Evolutionary conservation across 2,113 vertebrate genomes (phyloP), one percentile per base, ranked within the genome.

Genomic region (Hemicordylus capensis): DNA sequence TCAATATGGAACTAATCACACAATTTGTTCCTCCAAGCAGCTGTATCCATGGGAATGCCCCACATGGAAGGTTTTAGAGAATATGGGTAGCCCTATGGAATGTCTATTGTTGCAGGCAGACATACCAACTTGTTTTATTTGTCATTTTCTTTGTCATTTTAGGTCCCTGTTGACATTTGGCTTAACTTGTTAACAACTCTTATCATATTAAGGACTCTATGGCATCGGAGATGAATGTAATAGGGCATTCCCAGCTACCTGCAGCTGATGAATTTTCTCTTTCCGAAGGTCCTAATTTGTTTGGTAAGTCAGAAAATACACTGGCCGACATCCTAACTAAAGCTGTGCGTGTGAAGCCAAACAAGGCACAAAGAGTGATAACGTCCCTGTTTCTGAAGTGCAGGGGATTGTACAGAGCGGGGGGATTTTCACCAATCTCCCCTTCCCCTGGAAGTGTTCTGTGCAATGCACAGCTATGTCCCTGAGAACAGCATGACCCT

Each of bases 141-240:
- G 80, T 84, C 80, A 2, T 28, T 90, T 93, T 81, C 19, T 93
- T 26, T 72, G 4, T 85, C 24, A 93, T 93, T 88, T 93, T 95
- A 95, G 66, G 2, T 31, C 86, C 42, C 64, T 86, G 81, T 86
- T 46, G 85, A 82, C 4, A 24, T 85, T 37, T 17, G 59, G 88
- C 48, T 63, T 80, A 2, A 82, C 86, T 81, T 87, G 26, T 4
- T 24, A 26, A n/a, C 46, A 72, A 85, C 73, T 85, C 14, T 46
- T 88, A n/a, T 81, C 80, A 54, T 86, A 89, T 34, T 81, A 67
- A 93, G 89, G 88, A 96, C 94, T 97, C 97, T 95, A 95, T 97
- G 96, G 96, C 96, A 95, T 95, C 96, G 80, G 98, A 98, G 94
- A 97, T 98, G 95, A 97, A 97, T 95, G 96, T 98, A 95, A 96